Conservation (phyloP, 2,113 vertebrate species). For the Xenus cinereus region DNA sequence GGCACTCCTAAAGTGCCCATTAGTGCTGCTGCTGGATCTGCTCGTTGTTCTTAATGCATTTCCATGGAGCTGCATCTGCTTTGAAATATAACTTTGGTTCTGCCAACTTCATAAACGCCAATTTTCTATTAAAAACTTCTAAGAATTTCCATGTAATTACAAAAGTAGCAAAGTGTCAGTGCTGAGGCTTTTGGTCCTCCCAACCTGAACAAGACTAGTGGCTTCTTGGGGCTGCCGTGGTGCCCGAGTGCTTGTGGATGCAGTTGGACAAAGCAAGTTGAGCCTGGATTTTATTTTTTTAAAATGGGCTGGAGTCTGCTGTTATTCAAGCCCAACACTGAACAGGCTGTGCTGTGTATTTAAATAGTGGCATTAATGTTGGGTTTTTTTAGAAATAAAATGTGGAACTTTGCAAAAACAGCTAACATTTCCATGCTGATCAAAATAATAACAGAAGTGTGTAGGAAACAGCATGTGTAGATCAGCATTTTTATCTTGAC, state of each 20-base stretch:
- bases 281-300: neutral
- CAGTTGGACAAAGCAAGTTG: neutral
- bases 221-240: neutral
- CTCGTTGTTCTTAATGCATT: neutral
- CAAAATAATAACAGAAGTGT: neutral
- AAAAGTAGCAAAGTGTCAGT: neutral
- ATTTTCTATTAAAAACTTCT: neutral
- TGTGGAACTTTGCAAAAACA: neutral
- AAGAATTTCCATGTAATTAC: fast-evolving
- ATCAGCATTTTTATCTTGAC: neutral
- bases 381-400: neutral
- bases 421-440: neutral
- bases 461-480: neutral
- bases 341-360: neutral
- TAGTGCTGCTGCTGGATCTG: neutral
- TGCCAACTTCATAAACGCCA: neutral
- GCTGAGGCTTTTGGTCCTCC: neutral
- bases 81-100: neutral
- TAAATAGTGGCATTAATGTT: neutral
- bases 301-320: neutral
- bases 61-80: neutral
- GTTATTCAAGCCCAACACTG: neutral
- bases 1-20: neutral
- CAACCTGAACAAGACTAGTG: too few species aligned
- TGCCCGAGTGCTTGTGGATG: neutral